Conservation (phyloP, 2,113 vertebrate species). For the Hippocampus zosterae region DNA sequence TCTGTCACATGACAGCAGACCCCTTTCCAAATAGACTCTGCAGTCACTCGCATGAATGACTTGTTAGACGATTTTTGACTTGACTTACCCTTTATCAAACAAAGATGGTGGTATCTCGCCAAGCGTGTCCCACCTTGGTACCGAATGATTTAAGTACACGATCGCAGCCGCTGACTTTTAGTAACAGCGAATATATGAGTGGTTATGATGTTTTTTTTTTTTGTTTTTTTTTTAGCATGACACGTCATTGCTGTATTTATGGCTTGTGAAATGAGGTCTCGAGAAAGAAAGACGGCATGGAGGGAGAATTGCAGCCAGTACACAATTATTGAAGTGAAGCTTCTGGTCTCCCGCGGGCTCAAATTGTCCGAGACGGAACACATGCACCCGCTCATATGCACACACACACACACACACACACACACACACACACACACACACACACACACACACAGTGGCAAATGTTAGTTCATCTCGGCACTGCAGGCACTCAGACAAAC, state of each 20-base stretch:
- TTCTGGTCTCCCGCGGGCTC: conserved; percentile 27
- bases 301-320: conserved; percentile 26
- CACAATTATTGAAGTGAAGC: conserved; percentile 34
- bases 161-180: background rate
- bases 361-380: conserved; percentile 24
- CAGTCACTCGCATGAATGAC: conserved; percentile 9
- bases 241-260: conserved; percentile 26
- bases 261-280: conserved; percentile 36
- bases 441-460: conserved; percentile 20
- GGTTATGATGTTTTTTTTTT: conserved; percentile 5
- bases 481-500: conserved; percentile 42
- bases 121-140: background rate
- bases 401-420: conserved; percentile 9
- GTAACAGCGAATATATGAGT: conserved; percentile 11
- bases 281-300: conserved; percentile 23
- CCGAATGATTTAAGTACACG: background rate
- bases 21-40: conserved; percentile 24
- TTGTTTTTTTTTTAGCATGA: background rate
- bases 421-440: conserved; percentile 22
- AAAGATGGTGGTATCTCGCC: no score
- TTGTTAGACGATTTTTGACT: background rate
- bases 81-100: no score
- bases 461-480: conserved; percentile 50
- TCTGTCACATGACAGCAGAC: conserved; percentile 6
- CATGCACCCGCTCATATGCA: conserved; percentile 8